phyloP scores from a whole-genome alignment of 1,140 invertebrate genomes.

The Tetramorium alpestre region DNA sequence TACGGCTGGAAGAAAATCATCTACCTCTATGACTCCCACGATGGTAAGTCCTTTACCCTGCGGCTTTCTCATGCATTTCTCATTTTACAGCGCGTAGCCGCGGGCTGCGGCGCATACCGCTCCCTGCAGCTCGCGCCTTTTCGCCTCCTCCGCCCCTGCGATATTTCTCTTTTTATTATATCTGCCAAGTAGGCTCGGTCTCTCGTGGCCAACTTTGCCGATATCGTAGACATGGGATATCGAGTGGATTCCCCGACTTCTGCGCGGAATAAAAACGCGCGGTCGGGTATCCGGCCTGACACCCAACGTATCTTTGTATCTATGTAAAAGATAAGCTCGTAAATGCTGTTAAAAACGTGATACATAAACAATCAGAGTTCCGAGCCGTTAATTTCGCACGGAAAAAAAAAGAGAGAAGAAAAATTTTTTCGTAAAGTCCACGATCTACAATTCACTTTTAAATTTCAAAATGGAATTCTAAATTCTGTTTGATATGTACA shows the following conservation, averaged over 20 bases:
- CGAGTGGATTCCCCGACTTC: constrained; percentile 25
- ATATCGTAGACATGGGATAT: constrained; percentile 52
- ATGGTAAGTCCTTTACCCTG: constrained; percentile 90
- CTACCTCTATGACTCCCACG: constrained; percentile 97
- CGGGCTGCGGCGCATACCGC: constrained; percentile 10
- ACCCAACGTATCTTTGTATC: not conserved
- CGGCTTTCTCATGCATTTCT: constrained; percentile 79
- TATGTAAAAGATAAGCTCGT: not conserved
- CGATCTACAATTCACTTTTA: not conserved
- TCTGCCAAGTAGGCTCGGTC: constrained; percentile 64
- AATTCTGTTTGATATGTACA: constrained; percentile 12
- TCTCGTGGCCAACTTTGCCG: constrained; percentile 69
- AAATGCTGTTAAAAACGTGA: not conserved
- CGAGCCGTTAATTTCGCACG: not conserved
- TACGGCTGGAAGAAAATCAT: constrained; percentile 97
- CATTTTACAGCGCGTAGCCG: constrained; percentile 73
- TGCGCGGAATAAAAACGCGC: constrained; percentile 29
- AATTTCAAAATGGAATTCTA: not conserved
- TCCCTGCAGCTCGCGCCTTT: constrained; percentile 15
- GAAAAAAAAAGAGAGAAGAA: not conserved
- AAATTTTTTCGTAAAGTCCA: not conserved
- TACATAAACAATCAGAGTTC: not conserved
- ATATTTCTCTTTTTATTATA: constrained; percentile 72
- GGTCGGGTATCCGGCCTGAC: not conserved
- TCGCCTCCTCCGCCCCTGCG: constrained; percentile 9